Evolutionary conservation across 2,797 vertebrate genomes (phyloP), one percentile per base, ranked within the genome.

Genomic region (Tenualosa ilisha): DNA sequence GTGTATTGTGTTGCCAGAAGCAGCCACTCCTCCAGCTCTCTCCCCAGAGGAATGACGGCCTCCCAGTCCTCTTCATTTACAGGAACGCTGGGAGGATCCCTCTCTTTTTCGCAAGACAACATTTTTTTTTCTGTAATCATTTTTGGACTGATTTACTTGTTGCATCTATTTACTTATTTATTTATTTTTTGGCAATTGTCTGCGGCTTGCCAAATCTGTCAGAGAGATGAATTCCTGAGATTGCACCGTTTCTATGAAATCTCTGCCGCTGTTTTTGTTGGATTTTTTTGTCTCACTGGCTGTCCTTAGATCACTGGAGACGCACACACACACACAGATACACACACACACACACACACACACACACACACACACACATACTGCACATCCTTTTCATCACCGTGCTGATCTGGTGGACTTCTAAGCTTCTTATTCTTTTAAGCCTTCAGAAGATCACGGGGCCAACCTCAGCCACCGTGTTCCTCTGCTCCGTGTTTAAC

Each of bases 101-200:
- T 75, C 68, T 37, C 31, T 22, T 20, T 46, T 79, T 79, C 37
- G 22, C 17, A 22, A 37, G 6, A 79, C 40, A 12, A 6, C 7
- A 79, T 75, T 40, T 75, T 75, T 75, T 75, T 75, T 20, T 43
- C 68, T 75, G 65, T 68, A 75, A 75, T 75, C 31, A 40, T 46
- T 2, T 46, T 2, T 49, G 46, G 46, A 46, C 6, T 3, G 43
- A 11, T 68, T 68, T 7, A 12, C 8, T 11, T 68, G 15, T 43
- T 40, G 43, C 3, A 31, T 68, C 46, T 8, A 49, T 68, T 26
- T 68, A 24, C 2, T 12, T 53, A 53, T 61, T 61, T 24, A 22
- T 59, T 59, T 59, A 2, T 56, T 56, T 13, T 59, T 22, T 9
- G 50, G 50, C 8, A 12, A 51, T 51, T 12, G 37, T 79, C 72